These are phyloP conservation scores for Takifugu ocellatus DNA, from an alignment of 2,797 vertebrate genomes.

Conservation along the genomic window DNA sequence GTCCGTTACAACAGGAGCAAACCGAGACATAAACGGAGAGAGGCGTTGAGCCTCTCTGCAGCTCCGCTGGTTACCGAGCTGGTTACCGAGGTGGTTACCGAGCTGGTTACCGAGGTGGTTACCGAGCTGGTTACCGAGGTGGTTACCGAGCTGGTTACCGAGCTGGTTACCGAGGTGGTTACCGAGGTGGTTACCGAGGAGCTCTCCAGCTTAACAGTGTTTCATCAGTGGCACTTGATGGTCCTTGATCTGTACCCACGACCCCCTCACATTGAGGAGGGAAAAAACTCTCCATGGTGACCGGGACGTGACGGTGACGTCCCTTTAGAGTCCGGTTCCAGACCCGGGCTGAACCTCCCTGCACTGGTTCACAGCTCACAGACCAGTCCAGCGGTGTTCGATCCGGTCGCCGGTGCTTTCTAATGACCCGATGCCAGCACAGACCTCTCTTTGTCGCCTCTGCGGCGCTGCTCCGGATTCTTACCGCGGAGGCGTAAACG, in stretches of 20 bases:
- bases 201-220: too few relatives aligned
- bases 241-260: too few relatives aligned
- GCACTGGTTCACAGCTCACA: conserved; percentile 8
- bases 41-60: conserved; percentile 9
- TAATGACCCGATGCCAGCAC: conserved; percentile 8
- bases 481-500: conserved; percentile 30
- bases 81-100: too few relatives aligned
- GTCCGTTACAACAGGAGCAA: background rate
- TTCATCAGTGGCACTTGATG: too few relatives aligned
- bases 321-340: conserved; percentile 69
- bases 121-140: too few relatives aligned
- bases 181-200: too few relatives aligned
- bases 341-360: conserved; percentile 45
- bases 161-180: too few relatives aligned
- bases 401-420: conserved; percentile 21
- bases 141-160: too few relatives aligned
- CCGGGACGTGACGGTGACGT: conserved; percentile 67
- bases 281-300: conserved; percentile 78
- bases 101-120: too few relatives aligned
- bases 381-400: conserved; percentile 34
- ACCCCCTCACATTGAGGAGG: conserved; percentile 72
- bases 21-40: background rate
- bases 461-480: conserved; percentile 33
- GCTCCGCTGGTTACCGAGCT: background rate
- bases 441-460: conserved; percentile 58